Evolutionary conservation across 2,888 invertebrate species (phyloP), one percentile per base, ranked within the genome.

Genomic region (Neuroscelio doddi): DNA sequence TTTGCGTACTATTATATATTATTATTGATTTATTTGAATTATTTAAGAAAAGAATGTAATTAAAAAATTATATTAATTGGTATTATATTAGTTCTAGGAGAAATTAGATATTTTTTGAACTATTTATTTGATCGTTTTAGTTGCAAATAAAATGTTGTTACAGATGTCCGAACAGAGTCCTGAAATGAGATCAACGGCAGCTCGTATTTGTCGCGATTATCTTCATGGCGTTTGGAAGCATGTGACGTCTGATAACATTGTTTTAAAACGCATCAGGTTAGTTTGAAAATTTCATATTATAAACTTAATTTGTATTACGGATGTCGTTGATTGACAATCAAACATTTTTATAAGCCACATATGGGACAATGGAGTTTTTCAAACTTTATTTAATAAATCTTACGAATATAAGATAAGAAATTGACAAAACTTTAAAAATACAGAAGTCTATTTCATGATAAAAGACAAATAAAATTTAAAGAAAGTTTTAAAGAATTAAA

Each of bases 221-320:
- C 88, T 97, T 44, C 91, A 93, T 71, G 97, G 96, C 1, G 91
- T 92, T 2, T 97, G 97, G 97, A 95, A 94, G 85, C 90, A 89
- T 21, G 92, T 96, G 17, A 90, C 91, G 5, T 87, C 92, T 0
- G 87, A 91, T 7, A 92, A 93, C 61, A 90, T 97, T 75, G 88
- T 91, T 24, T 91, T 96, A 62, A 93, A 91, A 76, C 89, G 93
- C 73, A 93, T 96, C 82, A 95, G 94, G 96, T 96, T 76, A 85
- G 88, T 70, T n/a, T 14, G 10, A 52, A 27, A 42, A 29, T 45
- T 32, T 21, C 30, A 45, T 10, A 3, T 44, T 39, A 41, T n/a
- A 10, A 36, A 53, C 41, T 4, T 34, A 38, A 29, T 52, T 12
- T 41, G 15, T 52, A 44, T 30, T 17, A 44, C 12, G 16, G 9